Base-by-base conservation (phyloP, 2,888 invertebrate genomes). In the Physocephala rufipes region DNA sequence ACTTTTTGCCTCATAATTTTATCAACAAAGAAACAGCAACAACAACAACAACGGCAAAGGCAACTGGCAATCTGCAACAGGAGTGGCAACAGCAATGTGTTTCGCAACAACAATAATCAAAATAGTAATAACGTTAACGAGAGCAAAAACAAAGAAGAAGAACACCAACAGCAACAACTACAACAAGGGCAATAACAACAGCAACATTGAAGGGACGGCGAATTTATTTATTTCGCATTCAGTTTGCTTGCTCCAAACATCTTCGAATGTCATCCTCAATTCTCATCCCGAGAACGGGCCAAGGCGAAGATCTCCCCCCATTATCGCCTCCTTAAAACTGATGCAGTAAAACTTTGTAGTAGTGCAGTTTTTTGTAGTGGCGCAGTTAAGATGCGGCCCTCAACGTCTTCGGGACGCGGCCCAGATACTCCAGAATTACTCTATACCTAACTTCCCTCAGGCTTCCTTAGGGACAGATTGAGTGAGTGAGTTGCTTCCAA, bases 191-290 rank as follows among this genome's bases (percentile, higher is more conserved):
- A 62, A 62, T n/a, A 21, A 3, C 36, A 67, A 67, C 19, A 67
- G 67, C 24, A 49, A 24, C 24, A 36, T 51, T 53, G 62, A 51
- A 62, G 62, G 30, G 30, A 53, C 43, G 63, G 63, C 55, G 63
- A 63, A 63, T 63, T 70, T 70, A 51, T 63, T 63, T 70, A 63
- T 70, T 67, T 59, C 59, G 59, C 59, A 16, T 67, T 26, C 49
- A 59, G 24, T 67, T 67, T 47, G 24, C 21, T 19, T 47, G 47
- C 49, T 67, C 24, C 59, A 4, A 36, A 36, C 36, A 9, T 36
- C 36, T 36, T 36, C 36, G 36, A 36, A 36, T 36, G 36, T 55
- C 55, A 21, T 4, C 36, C 36, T 36, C 4, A 36, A 36, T 4
- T 7, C 36, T 36, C 5, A 36, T 7, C 36, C 36, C 36, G 36